A percentile compares a stretch with the other conserved stretches of the same genome.
phyloP scores from a whole-genome alignment of 1,140 invertebrate species.

The Acromyrmex echinatior region DNA sequence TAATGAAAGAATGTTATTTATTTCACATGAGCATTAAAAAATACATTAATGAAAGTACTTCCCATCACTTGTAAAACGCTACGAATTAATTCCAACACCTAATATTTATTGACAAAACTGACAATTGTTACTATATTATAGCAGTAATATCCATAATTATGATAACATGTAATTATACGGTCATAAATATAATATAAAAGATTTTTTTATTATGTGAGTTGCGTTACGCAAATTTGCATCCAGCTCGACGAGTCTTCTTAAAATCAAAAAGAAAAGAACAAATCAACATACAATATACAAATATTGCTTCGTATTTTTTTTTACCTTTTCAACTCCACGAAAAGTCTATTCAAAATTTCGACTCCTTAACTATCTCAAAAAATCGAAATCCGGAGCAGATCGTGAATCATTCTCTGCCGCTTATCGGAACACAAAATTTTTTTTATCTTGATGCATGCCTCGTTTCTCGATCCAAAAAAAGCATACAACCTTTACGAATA shows the following conservation, averaged over 20 bases:
- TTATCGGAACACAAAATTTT: conserved; percentile 6
- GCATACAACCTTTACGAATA: background rate
- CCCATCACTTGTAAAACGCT: too few species aligned
- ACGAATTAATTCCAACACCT: too few species aligned
- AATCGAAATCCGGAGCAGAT: background rate
- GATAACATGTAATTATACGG: too few species aligned
- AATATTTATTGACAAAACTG: too few species aligned
- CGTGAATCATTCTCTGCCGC: background rate
- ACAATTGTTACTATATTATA: too few species aligned
- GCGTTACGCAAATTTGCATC: background rate
- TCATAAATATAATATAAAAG: too few species aligned
- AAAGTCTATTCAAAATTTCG: background rate
- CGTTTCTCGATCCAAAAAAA: background rate
- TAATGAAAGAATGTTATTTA: too few species aligned
- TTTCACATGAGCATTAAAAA: too few species aligned
- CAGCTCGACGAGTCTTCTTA: background rate
- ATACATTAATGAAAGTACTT: too few species aligned
- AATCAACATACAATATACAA: background rate
- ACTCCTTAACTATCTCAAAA: background rate
- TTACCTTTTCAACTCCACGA: background rate
- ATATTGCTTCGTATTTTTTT: background rate
- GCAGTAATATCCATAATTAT: too few species aligned
- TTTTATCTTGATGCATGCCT: background rate
- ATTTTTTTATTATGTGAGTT: background rate
- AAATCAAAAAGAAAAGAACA: background rate